Evolutionary conservation across 1,140 invertebrate genomes (phyloP).

Genomic region (Drosophila kurseongensis): DNA sequence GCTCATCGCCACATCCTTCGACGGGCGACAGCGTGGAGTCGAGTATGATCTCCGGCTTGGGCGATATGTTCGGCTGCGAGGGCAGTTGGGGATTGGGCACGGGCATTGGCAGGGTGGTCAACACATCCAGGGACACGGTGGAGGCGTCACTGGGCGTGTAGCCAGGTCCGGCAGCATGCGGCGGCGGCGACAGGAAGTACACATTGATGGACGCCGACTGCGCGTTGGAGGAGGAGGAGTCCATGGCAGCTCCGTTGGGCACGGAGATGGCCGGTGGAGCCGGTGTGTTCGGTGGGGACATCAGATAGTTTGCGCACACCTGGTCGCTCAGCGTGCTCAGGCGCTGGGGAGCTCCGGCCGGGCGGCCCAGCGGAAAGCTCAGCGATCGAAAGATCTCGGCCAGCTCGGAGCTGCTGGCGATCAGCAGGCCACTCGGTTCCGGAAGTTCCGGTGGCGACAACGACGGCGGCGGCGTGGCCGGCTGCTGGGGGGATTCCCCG

Average conservation of each 20-base stretch:
- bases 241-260: conserved; percentile 19
- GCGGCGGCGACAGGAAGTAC: conserved; percentile 82
- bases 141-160: conserved; percentile 75
- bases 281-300: conserved; percentile 83
- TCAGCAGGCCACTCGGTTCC: conserved; percentile 68
- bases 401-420: conserved; percentile 73
- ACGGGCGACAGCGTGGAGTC: conserved; percentile 83
- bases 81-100: conserved; percentile 19
- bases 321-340: conserved; percentile 82
- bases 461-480: conserved; percentile 77
- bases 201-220: conserved; percentile 76
- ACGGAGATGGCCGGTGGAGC: conserved; percentile 10
- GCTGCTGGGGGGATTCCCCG: conserved; percentile 69
- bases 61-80: conserved; percentile 55
- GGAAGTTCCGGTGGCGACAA: conserved; percentile 72
- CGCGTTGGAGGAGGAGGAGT: conserved; percentile 4
- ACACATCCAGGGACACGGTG: conserved; percentile 78
- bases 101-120: conserved; percentile 72
- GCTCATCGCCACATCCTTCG: conserved; percentile 54
- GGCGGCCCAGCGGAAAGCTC: conserved; percentile 71
- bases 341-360: conserved; percentile 56
- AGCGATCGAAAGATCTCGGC: conserved; percentile 81
- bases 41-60: conserved; percentile 84
- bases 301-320: conserved; percentile 75
- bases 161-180: conserved; percentile 60